Evolutionary conservation across 2,888 invertebrate species (phyloP), one percentile per base, ranked within the genome.

Genomic region (Meiosimyza platycephala): DNA sequence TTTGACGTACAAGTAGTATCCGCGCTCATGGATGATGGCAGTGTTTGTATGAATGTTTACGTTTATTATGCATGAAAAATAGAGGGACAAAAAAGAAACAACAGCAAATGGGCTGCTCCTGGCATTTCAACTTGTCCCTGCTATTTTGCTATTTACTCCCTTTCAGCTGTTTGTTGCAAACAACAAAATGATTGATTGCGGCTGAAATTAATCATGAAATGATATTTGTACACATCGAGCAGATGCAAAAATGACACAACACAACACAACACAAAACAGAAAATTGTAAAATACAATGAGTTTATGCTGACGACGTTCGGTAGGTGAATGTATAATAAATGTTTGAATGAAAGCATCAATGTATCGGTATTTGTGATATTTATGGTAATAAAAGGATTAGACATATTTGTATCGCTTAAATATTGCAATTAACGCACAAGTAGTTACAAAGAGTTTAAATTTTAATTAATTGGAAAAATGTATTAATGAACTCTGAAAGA

Each of bases 141-240:
- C n/a, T n/a, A n/a, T n/a, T n/a, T n/a, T 40, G 40, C 40, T 9
- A 40, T 28, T 28, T 28, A 40, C 40, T n/a, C n/a, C 40, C 40
- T 5, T 40, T 40, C 40, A 40, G 40, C 40, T 40, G 40, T 40
- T 40, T 40, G 40, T 40, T 40, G 40, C 40, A 40, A 16, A 9
- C 28, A 22, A 28, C 28, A 22, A 52, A 62, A 62, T 70, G 69
- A 70, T 70, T 70, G 69, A 62, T 70, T 50, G 60, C 62, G 51
- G 33, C 60, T 62, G 69, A 70, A 70, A 70, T 70, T 70, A 70
- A 70, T 70, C 69, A 70, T 33, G 62, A 62, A 52, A 70, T 70
- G 69, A 62, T 70, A 62, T 9, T 9, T 40, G 40, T 40, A 40
- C 40, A 40, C 69, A 70, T 70, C 51, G 69, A 70, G 51, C 69